Evolutionary conservation across 92 coral and sea anemone genomes (phyloP), one percentile per base, ranked within the genome.

Genomic region (Meandrina meandrites): DNA sequence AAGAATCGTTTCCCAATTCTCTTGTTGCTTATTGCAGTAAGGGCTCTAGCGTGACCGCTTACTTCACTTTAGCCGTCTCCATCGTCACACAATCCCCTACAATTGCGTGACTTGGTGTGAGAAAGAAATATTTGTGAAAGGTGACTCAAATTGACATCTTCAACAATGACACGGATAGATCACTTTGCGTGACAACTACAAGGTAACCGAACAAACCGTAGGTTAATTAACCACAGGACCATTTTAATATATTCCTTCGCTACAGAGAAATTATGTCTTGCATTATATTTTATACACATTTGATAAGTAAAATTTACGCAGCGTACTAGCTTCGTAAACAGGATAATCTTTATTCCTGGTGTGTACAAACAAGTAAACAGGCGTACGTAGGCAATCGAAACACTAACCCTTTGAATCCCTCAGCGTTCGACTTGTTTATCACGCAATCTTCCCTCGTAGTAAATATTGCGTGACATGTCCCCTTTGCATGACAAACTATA

Each of bases 231-330:
- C 12, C 28, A 34, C 13, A 22, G 1, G 16, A 71, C 47, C 1
- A 72, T 72, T 72, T 72, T 72, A 72, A 36, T 72, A 34, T 72
- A 72, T 72, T 72, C 47, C 47, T 72, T 40, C 16, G 24, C 77
- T 34, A 72, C 47, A 36, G 22, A 18, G 77, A 40, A 35, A 72
- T 72, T 72, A 71, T 37, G 77, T 32, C 24, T 40, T 36, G 77
- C 50, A 72, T 72, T 72, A 22, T 36, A 72, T 35, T 34, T 10
- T 72, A 72, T 72, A 72, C 77, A 72, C n/a, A 72, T 72, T 72
- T 34, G 48, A 31, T 16, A 71, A 70, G 28, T 62, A 70, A 70
- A 71, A 32, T 14, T 71, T 31, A 71, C 32, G 76, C 47, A 32
- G 45, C 45, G 50, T 72, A 40, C 34, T 14, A 60, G 68, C 68